Evolutionary conservation across 2,888 invertebrate species (phyloP).

Genomic region (Vanessa cardui): DNA sequence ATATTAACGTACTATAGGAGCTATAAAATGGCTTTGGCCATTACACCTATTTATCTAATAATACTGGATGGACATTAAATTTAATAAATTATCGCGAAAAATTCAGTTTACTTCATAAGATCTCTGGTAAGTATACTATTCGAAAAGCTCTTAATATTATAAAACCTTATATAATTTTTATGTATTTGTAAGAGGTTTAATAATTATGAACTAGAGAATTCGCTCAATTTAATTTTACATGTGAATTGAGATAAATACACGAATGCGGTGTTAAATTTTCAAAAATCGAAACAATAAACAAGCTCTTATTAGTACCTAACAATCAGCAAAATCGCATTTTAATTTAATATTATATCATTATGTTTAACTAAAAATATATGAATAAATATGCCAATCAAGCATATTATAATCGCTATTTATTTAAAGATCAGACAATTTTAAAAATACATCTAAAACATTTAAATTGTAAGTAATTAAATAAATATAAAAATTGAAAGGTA

Average conservation of each 20-base stretch:
- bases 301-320: slow-evolving; percentile 26
- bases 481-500: slow-evolving; percentile 41
- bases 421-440: slow-evolving; percentile 6
- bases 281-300: slow-evolving; percentile 28
- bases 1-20: slow-evolving; percentile 67
- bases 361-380: too few relatives aligned
- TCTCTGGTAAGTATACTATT: slow-evolving; percentile 78
- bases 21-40: slow-evolving; percentile 66
- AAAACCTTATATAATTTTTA: slow-evolving; percentile 63
- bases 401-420: slow-evolving; percentile 8
- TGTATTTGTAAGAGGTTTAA: slow-evolving; percentile 66
- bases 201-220: slow-evolving; percentile 63
- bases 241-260: slow-evolving; percentile 50
- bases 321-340: slow-evolving; percentile 12
- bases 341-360: slow-evolving; percentile 4
- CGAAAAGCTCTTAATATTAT: slow-evolving; percentile 79
- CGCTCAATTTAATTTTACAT: slow-evolving; percentile 54
- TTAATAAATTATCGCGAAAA: slow-evolving; percentile 76
- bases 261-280: slow-evolving; percentile 21
- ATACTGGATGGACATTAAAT: slow-evolving; percentile 81
- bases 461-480: slow-evolving; percentile 14
- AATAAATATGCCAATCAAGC: slow-evolving; percentile 2
- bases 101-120: slow-evolving; percentile 79
- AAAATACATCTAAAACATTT: slow-evolving; percentile 12
- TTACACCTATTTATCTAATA: slow-evolving; percentile 78